Base-by-base conservation (phyloP, 2,113 vertebrate species). In the Perccottus glenii region DNA sequence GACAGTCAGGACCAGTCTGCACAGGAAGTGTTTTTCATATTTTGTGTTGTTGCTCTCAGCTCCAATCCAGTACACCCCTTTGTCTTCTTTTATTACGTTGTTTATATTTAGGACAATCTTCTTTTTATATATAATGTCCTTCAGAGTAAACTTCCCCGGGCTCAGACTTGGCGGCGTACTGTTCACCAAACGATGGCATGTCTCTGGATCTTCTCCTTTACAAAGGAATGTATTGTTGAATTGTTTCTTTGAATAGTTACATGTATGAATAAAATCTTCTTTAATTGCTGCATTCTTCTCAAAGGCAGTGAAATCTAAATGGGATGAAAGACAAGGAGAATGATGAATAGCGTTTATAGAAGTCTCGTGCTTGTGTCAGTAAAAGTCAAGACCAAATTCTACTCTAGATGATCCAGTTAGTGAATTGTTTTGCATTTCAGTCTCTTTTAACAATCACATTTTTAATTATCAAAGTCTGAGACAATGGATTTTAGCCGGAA, bases 121-220 rank as follows among this genome's bases (percentile, higher is more conserved):
- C 5, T 0, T 0, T 0, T 0, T 10, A 0, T 45, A 2, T 10
- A 0, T 45, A 2, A 35, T 0, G 0, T 64, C 2, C 0, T 7
- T 48, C 35, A 67, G 0, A 0, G 0, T 33, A 70, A 78, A 10
- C 50, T 10, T 70, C 0, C 4, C 47, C 8, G 4, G 0, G 2
- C 14, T 58, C 1, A 0, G 35, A 0, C 5, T 3, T 3, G 0
- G 2, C 3, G n/a, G 0, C 14, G 0, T 1, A 1, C 44, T 65
- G 4, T 0, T 77, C 9, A 0, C 8, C 5, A 80, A 5, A 32
- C 0, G 10, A 0, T 72, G 0, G 42, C 79, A 85, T 32, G 0
- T 2, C 9, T 46, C 55, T n/a, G 42, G 51, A 71, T 80, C 33
- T 0, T 71, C 63, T 62, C 76, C 79, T 10, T 82, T 80, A 56